Base-by-base conservation (phyloP, 2,113 vertebrate species). In the Globicephala melas region DNA sequence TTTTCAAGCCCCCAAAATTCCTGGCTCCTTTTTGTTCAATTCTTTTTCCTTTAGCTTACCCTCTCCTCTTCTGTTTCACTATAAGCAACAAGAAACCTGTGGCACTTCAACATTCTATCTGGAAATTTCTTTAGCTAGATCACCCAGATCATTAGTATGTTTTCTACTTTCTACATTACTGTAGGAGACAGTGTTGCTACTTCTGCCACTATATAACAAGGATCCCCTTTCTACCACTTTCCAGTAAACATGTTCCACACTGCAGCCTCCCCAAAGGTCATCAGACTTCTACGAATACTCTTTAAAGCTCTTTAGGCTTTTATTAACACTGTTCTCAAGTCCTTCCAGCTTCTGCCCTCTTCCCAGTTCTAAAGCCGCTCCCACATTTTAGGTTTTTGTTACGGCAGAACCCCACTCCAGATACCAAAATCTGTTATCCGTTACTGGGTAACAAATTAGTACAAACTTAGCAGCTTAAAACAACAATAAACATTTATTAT, bases 391-490 rank as follows among this genome's bases (percentile, higher is more conserved):
- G 73, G 21, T 28, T 91, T 76, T 55, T 76, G 12, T 55, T 65
- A 89, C 1, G 38, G 33, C 17, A 94, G 63, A 92, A 31, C 38
- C 55, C 47, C 21, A 95, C 33, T 79, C 82, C 36, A 81, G 41
- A 94, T 79, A 90, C 23, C 14, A 41, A 68, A 95, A 41, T 79
- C 83, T 93, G 33, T 92, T 96, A 62, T 70, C 60, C 77, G 33
- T 58, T 93, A 26, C 81, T 93, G 44, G 71, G 77, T 58, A 95
- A 93, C 55, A 95, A 73, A 97, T 77, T 44, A 85, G 76, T 92
- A 77, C 55, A 91, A 88, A 94, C 8, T 77, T 68, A 82, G 47
- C 23, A 26, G 21, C 44, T 95, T 94, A 65, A 91, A 92, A 95
- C 47, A 92, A 96, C 28, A 92, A n/a, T 14, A 67, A 91, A 73